phyloP scores from a whole-genome alignment of 2,113 vertebrate genomes.

The Pituophis catenifer region DNA sequence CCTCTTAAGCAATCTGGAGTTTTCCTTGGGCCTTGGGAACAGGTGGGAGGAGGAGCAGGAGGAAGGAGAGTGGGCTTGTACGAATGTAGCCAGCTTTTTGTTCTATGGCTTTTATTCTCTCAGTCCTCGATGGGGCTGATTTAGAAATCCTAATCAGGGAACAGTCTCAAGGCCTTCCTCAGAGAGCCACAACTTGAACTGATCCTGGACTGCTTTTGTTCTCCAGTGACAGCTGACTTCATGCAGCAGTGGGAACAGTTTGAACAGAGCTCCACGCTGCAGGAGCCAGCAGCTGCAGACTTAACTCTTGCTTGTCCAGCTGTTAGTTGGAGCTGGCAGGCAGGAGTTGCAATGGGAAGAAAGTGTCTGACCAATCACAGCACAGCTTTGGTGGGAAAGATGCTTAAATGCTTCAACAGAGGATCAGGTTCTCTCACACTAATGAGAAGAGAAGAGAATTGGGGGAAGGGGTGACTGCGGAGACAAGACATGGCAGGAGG shows the following conservation, averaged over 20 bases:
- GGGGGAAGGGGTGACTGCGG: neutral
- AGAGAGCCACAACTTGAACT: constrained; percentile 68
- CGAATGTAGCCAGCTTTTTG: constrained; percentile 68
- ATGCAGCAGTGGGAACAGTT: constrained; percentile 74
- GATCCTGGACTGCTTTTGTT: constrained; percentile 72
- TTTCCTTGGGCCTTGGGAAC: constrained; percentile 22
- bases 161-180: constrained; percentile 61
- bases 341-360: rapidly evolving
- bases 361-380: neutral
- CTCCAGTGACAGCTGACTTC: constrained; percentile 77
- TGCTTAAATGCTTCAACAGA: neutral
- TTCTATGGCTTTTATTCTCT: constrained; percentile 67
- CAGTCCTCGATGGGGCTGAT: constrained; percentile 70
- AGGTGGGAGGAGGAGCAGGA: constrained; percentile 27
- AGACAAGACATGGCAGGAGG: neutral
- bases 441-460: neutral
- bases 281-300: constrained; percentile 63
- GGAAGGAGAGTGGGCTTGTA: constrained; percentile 47
- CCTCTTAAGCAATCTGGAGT: neutral
- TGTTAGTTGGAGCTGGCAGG: rapidly evolving
- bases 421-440: neutral
- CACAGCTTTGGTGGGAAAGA: neutral
- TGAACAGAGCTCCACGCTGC: constrained; percentile 65
- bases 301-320: constrained; percentile 68
- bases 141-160: constrained; percentile 77